A percentile compares a stretch with the other conserved stretches of the same genome.
phyloP scores from a whole-genome alignment of 2,888 invertebrate species.

The Poecilus cupreus region DNA sequence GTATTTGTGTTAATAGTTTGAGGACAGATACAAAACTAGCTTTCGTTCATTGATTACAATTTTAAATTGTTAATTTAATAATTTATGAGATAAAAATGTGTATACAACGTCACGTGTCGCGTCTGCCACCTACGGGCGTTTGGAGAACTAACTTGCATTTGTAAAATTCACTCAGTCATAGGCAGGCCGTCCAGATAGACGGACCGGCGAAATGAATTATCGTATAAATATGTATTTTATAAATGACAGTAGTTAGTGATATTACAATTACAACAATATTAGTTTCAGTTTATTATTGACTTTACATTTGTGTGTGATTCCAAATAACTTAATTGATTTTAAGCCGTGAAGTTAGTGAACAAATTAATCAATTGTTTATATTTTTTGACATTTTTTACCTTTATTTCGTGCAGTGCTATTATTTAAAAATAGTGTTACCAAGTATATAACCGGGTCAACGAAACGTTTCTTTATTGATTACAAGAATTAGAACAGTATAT shows the following conservation, averaged over 20 bases:
- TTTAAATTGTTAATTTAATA: conserved; percentile 7
- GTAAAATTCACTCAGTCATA: conserved; percentile 45
- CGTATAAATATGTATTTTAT: conserved; percentile 22
- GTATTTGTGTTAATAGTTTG: too few relatives aligned
- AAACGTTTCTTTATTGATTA: conserved; percentile 35
- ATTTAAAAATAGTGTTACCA: neutral
- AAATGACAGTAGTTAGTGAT: neutral
- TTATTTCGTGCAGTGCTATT: too few relatives aligned
- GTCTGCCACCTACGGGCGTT: neutral
- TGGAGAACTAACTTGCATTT: neutral
- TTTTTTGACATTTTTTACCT: neutral
- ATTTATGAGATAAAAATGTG: conserved; percentile 27
- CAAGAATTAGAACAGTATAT: conserved; percentile 17
- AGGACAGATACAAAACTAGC: neutral
- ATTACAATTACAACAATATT: neutral
- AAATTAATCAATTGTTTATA: conserved; percentile 12
- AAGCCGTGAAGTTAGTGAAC: neutral
- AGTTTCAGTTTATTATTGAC: neutral
- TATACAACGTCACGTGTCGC: neutral
- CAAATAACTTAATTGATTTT: neutral
- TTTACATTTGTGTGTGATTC: neutral
- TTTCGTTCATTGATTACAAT: neutral
- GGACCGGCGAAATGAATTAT: neutral
- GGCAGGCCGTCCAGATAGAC: conserved; percentile 35
- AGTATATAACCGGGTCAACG: neutral